These are phyloP conservation scores for Andricus grossulariae DNA, from an alignment of 1,140 invertebrate genomes.

Conservation along the genomic window DNA sequence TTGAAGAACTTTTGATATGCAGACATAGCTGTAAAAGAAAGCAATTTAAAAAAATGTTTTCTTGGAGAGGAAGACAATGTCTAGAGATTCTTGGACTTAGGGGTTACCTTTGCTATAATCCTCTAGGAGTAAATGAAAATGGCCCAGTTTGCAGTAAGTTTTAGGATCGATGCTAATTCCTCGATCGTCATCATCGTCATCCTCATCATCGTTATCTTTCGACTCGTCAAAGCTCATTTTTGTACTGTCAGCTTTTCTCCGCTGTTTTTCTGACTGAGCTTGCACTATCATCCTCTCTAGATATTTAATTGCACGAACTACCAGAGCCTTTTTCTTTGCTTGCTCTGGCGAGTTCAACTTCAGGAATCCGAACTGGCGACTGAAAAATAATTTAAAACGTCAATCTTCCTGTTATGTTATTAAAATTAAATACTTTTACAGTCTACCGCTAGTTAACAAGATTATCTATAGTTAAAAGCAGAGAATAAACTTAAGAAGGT, in stretches of 20 bases:
- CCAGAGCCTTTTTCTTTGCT: constrained; percentile 84
- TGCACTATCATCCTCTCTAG: constrained; percentile 89
- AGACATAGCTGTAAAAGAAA: constrained; percentile 86
- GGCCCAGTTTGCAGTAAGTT: constrained; percentile 94
- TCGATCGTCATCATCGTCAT: constrained; percentile 73
- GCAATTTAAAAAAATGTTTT: background rate
- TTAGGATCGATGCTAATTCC: constrained; percentile 90
- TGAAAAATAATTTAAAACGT: constrained; percentile 71
- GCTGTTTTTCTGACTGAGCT: constrained; percentile 80
- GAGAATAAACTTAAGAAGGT: too few relatives aligned
- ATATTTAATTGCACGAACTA: constrained; percentile 90
- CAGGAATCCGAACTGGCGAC: constrained; percentile 91
- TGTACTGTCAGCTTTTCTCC: constrained; percentile 72
- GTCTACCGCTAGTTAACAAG: too few relatives aligned
- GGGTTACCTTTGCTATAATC: constrained; percentile 92
- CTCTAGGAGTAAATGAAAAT: constrained; percentile 93
- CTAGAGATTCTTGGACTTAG: background rate
- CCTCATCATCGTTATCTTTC: constrained; percentile 73
- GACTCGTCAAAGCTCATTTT: constrained; percentile 70
- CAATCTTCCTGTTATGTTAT: too few relatives aligned
- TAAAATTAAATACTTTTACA: too few relatives aligned
- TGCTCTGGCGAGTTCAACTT: constrained; percentile 86
- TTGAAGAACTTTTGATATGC: constrained; percentile 95
- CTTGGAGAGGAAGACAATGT: background rate
- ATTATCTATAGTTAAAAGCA: too few relatives aligned